phyloP scores from a whole-genome alignment of 2,113 vertebrate genomes.

The Phalacrocorax pelagicus region DNA sequence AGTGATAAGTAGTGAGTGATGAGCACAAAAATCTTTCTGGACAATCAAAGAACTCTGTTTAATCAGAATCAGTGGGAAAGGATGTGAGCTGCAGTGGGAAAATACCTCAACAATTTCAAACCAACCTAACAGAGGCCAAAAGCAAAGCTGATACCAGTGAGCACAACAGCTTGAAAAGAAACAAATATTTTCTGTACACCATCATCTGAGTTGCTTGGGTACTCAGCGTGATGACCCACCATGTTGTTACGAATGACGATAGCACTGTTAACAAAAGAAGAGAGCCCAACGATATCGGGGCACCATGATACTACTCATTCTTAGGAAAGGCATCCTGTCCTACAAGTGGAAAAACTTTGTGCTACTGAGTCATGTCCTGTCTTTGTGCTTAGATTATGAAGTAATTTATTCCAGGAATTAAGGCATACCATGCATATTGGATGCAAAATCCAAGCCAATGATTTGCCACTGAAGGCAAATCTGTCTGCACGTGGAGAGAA shows the following conservation, averaged over 20 bases:
- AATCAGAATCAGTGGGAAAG: neutral
- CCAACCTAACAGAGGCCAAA: neutral
- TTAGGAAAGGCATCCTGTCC: neutral
- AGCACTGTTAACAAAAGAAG: neutral
- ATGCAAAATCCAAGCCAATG: constrained; percentile 2
- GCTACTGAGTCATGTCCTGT: neutral
- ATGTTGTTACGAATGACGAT: neutral
- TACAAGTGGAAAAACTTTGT: neutral
- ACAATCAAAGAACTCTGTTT: neutral
- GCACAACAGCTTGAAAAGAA: neutral
- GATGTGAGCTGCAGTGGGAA: neutral
- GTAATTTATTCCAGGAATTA: constrained; percentile 4
- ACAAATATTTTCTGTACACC: neutral
- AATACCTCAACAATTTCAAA: neutral
- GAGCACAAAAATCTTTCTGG: neutral
- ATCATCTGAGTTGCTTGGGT: neutral
- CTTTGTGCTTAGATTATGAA: neutral
- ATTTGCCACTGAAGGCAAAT: constrained; percentile 21
- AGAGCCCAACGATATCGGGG: neutral
- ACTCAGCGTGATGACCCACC: neutral
- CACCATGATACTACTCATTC: neutral
- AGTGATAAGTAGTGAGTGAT: neutral
- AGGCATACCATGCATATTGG: neutral
- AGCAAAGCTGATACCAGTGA: neutral
- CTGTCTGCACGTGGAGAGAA: neutral